Conservation (phyloP, 2,888 invertebrate genomes). For the Endotricha flammealis region DNA sequence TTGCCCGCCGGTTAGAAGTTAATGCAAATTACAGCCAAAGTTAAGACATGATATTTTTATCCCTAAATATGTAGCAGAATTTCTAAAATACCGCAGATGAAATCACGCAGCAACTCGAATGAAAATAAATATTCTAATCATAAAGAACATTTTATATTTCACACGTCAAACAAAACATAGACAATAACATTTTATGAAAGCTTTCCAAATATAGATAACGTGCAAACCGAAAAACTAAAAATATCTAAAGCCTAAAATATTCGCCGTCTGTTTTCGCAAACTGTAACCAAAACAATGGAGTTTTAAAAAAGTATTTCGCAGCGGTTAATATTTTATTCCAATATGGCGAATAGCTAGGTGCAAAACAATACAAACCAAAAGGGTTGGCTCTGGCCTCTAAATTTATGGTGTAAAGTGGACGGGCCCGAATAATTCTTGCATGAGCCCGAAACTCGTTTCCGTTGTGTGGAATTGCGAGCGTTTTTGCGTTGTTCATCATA, state of each 20-base stretch:
- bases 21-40: too few species aligned
- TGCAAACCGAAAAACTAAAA: conserved; percentile 2
- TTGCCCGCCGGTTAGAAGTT: too few species aligned
- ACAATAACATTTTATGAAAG: too few species aligned
- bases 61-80: too few species aligned
- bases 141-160: too few species aligned
- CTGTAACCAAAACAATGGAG: conserved; percentile 14
- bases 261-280: neutral
- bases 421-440: conserved; percentile 40
- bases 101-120: too few species aligned
- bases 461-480: neutral
- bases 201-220: too few species aligned
- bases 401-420: conserved; percentile 11
- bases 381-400: conserved; percentile 11
- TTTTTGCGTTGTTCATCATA: neutral
- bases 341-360: conserved; percentile 40
- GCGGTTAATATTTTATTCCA: conserved; percentile 31
- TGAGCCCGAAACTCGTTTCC: conserved; percentile 32
- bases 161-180: too few species aligned
- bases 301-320: conserved; percentile 9
- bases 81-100: too few species aligned
- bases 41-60: too few species aligned
- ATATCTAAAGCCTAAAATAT: neutral
- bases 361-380: conserved; percentile 38
- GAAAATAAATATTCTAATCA: too few species aligned